Conservation (phyloP, 35 echinoderm and acorn worm genomes). For the Chiridota heheva region DNA sequence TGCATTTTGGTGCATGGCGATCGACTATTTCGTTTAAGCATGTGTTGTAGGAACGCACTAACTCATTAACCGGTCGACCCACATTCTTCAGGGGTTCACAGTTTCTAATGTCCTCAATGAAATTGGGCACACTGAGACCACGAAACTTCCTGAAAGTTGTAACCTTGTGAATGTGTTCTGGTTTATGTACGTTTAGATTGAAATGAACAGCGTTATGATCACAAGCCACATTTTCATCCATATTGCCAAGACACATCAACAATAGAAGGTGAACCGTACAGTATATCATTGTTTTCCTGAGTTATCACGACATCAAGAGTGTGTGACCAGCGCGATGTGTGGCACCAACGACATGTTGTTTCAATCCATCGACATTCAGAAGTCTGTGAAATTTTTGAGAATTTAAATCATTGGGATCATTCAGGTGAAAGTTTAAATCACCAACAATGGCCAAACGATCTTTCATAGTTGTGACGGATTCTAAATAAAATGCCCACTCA, state of each 20-base stretch:
- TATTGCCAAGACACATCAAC: not conserved
- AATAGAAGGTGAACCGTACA: not conserved
- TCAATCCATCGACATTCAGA: not conserved
- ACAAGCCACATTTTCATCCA: not conserved
- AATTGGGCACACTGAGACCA: not conserved
- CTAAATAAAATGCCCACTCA: constrained; percentile 20
- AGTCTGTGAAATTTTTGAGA: not conserved
- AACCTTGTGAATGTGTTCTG: not conserved
- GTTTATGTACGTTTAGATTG: not conserved
- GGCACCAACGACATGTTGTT: too few species aligned
- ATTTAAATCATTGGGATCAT: not conserved
- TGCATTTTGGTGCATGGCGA: not conserved
- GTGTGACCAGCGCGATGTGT: constrained; percentile 19
- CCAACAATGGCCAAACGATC: not conserved
- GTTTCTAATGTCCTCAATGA: constrained; percentile 9
- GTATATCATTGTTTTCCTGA: not conserved
- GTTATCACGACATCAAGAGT: constrained; percentile 6
- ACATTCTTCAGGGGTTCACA: too few species aligned
- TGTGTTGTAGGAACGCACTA: not conserved
- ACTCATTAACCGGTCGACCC: constrained; percentile 4
- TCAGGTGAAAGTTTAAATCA: constrained; percentile 18
- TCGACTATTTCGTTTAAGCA: not conserved
- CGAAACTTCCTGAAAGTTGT: too few species aligned
- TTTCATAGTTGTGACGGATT: not conserved
- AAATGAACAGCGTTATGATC: not conserved